Evolutionary conservation across 2,797 vertebrate species (phyloP).

Genomic region (Ctenopoma kingsleyae): DNA sequence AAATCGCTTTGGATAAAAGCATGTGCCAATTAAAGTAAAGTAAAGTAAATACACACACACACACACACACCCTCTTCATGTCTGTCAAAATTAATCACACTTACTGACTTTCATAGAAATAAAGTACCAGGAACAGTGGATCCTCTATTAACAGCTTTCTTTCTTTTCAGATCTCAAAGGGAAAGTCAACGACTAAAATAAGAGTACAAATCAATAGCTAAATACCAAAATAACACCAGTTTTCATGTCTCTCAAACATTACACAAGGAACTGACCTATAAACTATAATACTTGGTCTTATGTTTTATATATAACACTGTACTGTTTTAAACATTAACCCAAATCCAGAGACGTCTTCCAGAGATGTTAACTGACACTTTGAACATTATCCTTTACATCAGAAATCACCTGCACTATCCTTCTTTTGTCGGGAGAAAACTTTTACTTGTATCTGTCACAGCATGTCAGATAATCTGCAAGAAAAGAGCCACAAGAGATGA

Average conservation of each 20-base stretch:
- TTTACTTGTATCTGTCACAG: constrained; percentile 57
- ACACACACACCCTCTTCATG: constrained; percentile 19
- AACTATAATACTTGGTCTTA: constrained; percentile 8
- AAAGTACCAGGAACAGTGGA: constrained; percentile 58
- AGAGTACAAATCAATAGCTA: constrained; percentile 31
- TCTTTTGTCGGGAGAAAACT: constrained; percentile 47
- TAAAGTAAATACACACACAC: constrained; percentile 42
- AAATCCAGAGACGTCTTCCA: background rate
- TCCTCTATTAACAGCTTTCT: constrained; percentile 39
- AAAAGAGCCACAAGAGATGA: constrained; percentile 21
- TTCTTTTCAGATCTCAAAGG: constrained; percentile 44
- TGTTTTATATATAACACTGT: constrained; percentile 19
- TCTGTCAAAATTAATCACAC: constrained; percentile 75
- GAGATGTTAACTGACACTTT: constrained; percentile 19
- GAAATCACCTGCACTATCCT: background rate
- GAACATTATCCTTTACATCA: constrained; percentile 9
- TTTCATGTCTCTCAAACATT: constrained; percentile 3
- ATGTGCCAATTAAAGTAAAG: no score
- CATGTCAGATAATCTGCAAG: constrained; percentile 13
- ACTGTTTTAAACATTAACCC: constrained; percentile 42
- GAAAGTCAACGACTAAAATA: constrained; percentile 33
- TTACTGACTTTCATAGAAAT: constrained; percentile 63
- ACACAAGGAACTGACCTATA: constrained; percentile 1
- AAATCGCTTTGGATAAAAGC: no score
- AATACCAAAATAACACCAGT: background rate